Percentiles rank a stretch among this genome's conserved stretches.
These are phyloP conservation scores for Andricus curvator DNA, from an alignment of 2,888 invertebrate species.

Conservation along the genomic window DNA sequence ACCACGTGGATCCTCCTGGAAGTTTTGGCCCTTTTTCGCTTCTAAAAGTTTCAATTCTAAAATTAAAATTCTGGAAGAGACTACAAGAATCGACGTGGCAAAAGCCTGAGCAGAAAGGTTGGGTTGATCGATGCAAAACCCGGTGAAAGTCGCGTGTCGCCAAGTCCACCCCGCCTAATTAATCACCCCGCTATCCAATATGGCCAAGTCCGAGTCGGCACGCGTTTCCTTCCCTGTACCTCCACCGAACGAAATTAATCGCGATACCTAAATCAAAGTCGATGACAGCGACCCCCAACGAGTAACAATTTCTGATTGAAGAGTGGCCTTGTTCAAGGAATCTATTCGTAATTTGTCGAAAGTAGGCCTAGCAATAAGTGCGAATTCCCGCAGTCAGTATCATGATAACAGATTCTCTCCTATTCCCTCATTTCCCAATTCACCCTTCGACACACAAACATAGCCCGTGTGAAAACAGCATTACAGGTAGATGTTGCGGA, in stretches of 20 bases:
- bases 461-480: conserved; percentile 29
- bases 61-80: background rate
- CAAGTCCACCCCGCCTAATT: conserved; percentile 62
- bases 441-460: conserved; percentile 14
- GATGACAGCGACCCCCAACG: conserved; percentile 58
- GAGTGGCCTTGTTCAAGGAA: conserved; percentile 18
- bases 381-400: background rate
- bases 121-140: conserved; percentile 57
- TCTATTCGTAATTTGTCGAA: background rate
- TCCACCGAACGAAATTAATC: conserved; percentile 64
- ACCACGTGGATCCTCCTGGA: background rate
- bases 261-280: conserved; percentile 67
- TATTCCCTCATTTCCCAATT: conserved; percentile 48
- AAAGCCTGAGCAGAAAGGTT: conserved; percentile 13
- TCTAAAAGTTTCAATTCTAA: background rate
- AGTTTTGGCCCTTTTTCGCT: background rate
- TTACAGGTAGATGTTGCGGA: background rate
- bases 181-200: conserved; percentile 63
- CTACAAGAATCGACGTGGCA: background rate
- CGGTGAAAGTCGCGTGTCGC: conserved; percentile 63
- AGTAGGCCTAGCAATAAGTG: conserved; percentile 49
- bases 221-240: conserved; percentile 51
- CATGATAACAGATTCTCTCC: conserved; percentile 48
- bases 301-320: conserved; percentile 61
- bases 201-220: conserved; percentile 58